Evolutionary conservation across 64 coral and sea anemone genomes (phyloP), one percentile per base, ranked within the genome.

Genomic region (Dendrophyllia cribrosa): DNA sequence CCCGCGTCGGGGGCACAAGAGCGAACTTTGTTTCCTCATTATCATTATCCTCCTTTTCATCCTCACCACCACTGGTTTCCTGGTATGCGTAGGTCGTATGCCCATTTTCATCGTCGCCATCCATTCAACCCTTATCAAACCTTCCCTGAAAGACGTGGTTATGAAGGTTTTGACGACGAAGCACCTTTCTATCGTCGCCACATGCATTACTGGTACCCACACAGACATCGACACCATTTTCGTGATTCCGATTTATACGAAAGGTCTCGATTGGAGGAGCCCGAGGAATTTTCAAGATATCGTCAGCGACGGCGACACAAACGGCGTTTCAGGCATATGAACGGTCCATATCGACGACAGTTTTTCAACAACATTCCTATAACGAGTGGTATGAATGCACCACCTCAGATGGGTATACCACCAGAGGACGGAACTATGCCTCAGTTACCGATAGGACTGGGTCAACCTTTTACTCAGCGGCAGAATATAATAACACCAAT

Each of bases 401-500:
- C 61, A 50, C 80, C 72, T 50, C 72, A 64, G 19, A 84, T 84
- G 80, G 61, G 61, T 9, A 51, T 62, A 16, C 15, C 76, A 49
- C 88, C 93, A 10, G 68, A 74, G 58, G 63, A 78, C 26, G 74
- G 66, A 14, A 58, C 82, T 63, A 60, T 95, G 51, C 51, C 73
- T 26, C 67, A 87, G 56, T 56, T 61, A 47, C 70, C 88, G 1
- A 43, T 94, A 19, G 34, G 59, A 21, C 76, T 21, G 25, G 76
- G 19, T 25, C 59, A 26, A 14, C 82, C 74, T 47, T 89, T 86
- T 56, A 44, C 93, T 25, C 87, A 87, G 80, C 48, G 95, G 67
- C 87, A 96, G 52, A 89, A 97, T 12, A 97, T 97, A 46, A 62
- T 94, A 9, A 91, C 92, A 7, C 95, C 92, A 3, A 85, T 82